Evolutionary conservation across 1,140 invertebrate species (phyloP).

Genomic region (Bombus impatiens): DNA sequence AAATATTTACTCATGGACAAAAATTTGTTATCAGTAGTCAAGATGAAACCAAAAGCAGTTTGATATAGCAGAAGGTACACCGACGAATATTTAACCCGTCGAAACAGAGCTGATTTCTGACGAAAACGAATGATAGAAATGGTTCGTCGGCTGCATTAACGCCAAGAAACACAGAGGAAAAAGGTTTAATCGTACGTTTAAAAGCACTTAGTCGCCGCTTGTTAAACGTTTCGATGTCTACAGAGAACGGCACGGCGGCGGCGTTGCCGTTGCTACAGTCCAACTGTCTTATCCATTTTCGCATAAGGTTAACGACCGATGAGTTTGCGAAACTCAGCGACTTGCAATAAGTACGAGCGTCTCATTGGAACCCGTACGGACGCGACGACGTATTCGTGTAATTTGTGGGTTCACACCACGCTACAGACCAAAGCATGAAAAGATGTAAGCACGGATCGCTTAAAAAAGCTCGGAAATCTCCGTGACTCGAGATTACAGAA

Average conservation of each 20-base stretch:
- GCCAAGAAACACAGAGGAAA: neutral
- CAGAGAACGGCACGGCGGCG: conserved; percentile 12
- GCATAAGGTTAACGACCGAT: conserved; percentile 68
- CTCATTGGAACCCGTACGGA: conserved; percentile 13
- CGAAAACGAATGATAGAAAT: neutral
- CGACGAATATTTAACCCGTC: neutral
- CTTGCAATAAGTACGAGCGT: conserved; percentile 7
- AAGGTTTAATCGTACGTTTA: conserved; percentile 33
- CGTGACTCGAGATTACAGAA: conserved; percentile 12
- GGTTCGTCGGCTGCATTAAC: neutral
- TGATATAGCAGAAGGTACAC: neutral
- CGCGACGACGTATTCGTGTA: conserved; percentile 20
- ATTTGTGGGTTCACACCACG: conserved; percentile 36
- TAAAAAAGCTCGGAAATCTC: conserved; percentile 24
- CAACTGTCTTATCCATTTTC: conserved; percentile 71
- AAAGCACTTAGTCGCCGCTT: conserved; percentile 7
- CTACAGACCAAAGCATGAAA: neutral
- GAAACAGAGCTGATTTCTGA: neutral
- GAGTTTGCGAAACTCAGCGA: conserved; percentile 51
- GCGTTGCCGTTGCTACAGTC: conserved; percentile 59
- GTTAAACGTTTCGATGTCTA: conserved; percentile 23
- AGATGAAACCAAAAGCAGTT: neutral
- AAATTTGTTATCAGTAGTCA: neutral
- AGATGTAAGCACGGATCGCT: neutral
- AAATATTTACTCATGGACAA: neutral